phyloP scores from a whole-genome alignment of 2,888 invertebrate species.

The Eupithecia tripunctaria region DNA sequence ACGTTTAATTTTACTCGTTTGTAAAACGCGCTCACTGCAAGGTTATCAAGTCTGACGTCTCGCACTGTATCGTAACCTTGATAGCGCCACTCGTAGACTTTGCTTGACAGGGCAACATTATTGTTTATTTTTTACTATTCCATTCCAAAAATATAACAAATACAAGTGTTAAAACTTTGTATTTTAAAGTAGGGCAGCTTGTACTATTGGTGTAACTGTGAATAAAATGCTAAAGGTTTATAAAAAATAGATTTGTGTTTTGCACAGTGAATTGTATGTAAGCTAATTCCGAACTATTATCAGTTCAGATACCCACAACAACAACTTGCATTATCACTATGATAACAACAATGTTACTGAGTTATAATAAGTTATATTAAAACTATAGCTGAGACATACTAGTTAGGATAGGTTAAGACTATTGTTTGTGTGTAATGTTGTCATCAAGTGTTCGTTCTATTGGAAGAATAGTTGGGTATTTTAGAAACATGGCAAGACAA shows the following conservation, averaged over 20 bases:
- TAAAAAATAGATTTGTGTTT: not conserved
- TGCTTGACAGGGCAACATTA: not conserved
- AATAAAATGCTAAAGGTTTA: not conserved
- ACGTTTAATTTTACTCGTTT: constrained; percentile 4
- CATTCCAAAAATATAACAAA: not conserved
- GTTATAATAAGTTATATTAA: not conserved
- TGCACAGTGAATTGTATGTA: not conserved
- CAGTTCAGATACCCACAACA: not conserved
- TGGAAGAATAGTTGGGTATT: not conserved
- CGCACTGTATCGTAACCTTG: not conserved
- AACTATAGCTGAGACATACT: not conserved
- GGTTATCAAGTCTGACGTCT: constrained; percentile 12
- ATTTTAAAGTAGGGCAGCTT: not conserved
- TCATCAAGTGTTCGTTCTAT: constrained; percentile 8
- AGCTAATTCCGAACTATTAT: not conserved
- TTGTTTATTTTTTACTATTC: not conserved
- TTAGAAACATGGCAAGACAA: constrained; percentile 58
- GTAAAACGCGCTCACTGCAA: not conserved
- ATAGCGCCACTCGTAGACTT: not conserved
- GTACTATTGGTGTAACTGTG: not conserved
- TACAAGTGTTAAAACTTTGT: not conserved
- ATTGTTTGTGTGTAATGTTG: not conserved
- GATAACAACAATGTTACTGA: not conserved
- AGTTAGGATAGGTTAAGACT: not conserved
- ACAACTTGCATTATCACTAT: not conserved